Conservation (phyloP, 1,140 invertebrate species). For the Drosophila cardini region DNA sequence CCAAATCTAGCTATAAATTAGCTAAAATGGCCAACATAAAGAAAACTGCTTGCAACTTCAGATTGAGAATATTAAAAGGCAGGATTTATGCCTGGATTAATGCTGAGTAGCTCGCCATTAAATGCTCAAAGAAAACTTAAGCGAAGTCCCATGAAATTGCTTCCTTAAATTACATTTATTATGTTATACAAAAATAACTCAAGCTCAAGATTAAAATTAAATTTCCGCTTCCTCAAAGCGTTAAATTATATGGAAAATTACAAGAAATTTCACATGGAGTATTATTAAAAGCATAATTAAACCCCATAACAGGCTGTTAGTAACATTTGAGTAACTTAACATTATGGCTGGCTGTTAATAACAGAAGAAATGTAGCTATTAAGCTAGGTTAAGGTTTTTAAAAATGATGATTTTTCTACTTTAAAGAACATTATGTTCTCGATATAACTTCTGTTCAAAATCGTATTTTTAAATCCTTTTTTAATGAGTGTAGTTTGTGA, state of each 20-base stretch:
- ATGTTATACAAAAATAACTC: conserved; percentile 1
- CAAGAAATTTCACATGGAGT: background rate
- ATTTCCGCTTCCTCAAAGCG: background rate
- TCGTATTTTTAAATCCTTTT: too few relatives aligned
- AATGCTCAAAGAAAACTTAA: conserved; percentile 5
- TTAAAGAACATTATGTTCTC: too few relatives aligned
- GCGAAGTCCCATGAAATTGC: background rate
- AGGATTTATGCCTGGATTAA: conserved; percentile 11
- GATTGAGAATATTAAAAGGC: conserved; percentile 14
- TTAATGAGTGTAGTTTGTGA: too few relatives aligned
- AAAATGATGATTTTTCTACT: too few relatives aligned
- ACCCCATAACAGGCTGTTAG: too few relatives aligned
- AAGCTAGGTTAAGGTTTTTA: too few relatives aligned
- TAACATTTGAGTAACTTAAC: too few relatives aligned
- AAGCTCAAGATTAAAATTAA: background rate
- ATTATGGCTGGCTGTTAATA: too few relatives aligned
- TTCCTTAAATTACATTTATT: background rate
- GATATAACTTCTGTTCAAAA: too few relatives aligned
- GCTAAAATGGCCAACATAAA: too few relatives aligned
- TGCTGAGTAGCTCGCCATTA: background rate
- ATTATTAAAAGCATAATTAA: background rate
- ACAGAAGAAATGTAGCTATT: too few relatives aligned
- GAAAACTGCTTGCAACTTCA: conserved; percentile 1
- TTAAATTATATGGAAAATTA: background rate
- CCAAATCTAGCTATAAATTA: too few relatives aligned